Conservation (phyloP, 1,140 invertebrate species). For the Solen grandis region DNA sequence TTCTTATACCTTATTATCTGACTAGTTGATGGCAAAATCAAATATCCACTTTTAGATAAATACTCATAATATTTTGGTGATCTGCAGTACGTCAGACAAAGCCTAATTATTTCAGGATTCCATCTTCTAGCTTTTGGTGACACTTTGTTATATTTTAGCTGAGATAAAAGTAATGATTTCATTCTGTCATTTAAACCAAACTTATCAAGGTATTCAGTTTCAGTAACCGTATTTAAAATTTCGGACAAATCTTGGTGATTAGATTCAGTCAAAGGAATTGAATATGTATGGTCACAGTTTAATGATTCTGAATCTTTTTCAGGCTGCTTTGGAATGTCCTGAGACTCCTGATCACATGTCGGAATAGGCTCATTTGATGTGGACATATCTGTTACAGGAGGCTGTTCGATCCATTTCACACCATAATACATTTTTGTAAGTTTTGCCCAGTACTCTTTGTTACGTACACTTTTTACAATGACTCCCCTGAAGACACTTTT, state of each 20-base stretch:
- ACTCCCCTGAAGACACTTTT: neutral
- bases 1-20: constrained; percentile 24
- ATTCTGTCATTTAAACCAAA: constrained; percentile 13
- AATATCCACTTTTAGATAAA: constrained; percentile 11
- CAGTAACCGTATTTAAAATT: neutral
- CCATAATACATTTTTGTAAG: constrained; percentile 21
- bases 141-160: neutral
- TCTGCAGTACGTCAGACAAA: constrained; percentile 40
- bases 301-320: neutral
- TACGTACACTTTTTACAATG: constrained; percentile 2
- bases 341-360: neutral
- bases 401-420: neutral
- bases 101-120: constrained; percentile 49
- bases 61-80: constrained; percentile 36
- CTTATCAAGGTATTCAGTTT: neutral
- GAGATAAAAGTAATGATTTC: neutral
- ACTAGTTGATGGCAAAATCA: constrained; percentile 13
- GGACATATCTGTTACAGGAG: neutral
- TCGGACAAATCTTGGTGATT: constrained; percentile 2
- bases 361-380: neutral
- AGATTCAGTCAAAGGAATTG: neutral
- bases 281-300: neutral
- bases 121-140: neutral
- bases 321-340: neutral
- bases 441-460: neutral